phyloP scores from a whole-genome alignment of 2,888 invertebrate species.

The Leptopilina myrica region DNA sequence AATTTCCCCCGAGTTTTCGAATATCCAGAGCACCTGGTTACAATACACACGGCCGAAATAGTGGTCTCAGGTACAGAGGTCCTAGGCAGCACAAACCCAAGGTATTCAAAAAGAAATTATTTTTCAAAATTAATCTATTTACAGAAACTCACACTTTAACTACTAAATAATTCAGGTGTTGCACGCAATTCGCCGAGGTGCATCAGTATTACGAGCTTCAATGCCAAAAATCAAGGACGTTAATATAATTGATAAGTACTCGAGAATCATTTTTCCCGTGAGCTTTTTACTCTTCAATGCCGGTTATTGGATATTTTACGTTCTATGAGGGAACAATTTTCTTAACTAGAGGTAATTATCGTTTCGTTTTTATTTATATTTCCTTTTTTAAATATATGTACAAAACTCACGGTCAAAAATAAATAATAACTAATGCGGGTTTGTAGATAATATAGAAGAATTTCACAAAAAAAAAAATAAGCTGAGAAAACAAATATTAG shows the following conservation, averaged over 20 bases:
- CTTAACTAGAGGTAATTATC: background rate
- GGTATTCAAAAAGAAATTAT: constrained; percentile 56
- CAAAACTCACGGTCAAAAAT: constrained; percentile 8
- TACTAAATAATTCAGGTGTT: constrained; percentile 79
- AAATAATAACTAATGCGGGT: constrained; percentile 23
- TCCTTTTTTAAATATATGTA: background rate
- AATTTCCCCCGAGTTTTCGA: constrained; percentile 87
- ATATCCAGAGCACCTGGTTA: constrained; percentile 80
- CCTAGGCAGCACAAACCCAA: constrained; percentile 71
- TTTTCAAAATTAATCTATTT: no score
- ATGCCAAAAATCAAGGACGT: constrained; percentile 98
- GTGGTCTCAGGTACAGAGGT: constrained; percentile 72
- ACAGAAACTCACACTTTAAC: no score
- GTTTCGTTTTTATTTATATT: background rate
- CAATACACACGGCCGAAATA: constrained; percentile 68
- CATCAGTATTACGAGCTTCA: constrained; percentile 90
- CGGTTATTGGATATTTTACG: constrained; percentile 96
- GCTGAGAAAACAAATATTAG: constrained; percentile 18
- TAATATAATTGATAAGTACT: constrained; percentile 98
- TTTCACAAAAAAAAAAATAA: constrained; percentile 1
- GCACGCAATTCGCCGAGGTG: constrained; percentile 89
- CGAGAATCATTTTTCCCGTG: constrained; percentile 95
- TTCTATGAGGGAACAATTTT: constrained; percentile 76
- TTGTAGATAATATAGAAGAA: constrained; percentile 37
- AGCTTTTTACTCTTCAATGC: constrained; percentile 97